phyloP scores from a whole-genome alignment of 2,113 vertebrate species.

The Vimba vimba region DNA sequence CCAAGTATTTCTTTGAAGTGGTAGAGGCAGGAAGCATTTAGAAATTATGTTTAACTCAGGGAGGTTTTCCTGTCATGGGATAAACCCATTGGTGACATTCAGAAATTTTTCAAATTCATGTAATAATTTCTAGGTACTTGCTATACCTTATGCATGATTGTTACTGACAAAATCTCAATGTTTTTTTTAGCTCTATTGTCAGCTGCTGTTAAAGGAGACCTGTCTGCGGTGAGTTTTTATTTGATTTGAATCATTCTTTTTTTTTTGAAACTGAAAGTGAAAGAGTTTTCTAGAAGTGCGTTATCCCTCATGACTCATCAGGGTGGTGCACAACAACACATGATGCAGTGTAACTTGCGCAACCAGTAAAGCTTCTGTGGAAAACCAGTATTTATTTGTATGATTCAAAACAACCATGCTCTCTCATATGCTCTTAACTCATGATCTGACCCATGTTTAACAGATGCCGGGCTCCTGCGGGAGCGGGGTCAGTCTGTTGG shows the following conservation, averaged over 20 bases:
- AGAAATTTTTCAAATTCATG: background rate
- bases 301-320: background rate
- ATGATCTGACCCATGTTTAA: background rate
- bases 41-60: background rate
- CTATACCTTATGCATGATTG: background rate
- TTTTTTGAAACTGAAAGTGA: background rate
- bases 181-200: conserved; percentile 67
- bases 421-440: background rate
- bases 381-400: background rate
- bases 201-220: conserved; percentile 71
- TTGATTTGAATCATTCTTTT: background rate
- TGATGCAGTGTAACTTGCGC: background rate
- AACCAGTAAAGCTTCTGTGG: background rate
- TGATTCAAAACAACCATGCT: background rate
- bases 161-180: background rate
- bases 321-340: background rate
- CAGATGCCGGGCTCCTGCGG: conserved; percentile 87
- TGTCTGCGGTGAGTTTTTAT: conserved; percentile 50
- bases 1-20: conserved; percentile 11
- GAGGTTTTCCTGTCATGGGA: background rate
- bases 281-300: background rate
- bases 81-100: no score
- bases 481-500: conserved; percentile 87
- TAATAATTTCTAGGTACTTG: background rate
- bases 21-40: background rate